Evolutionary conservation across 2,888 invertebrate genomes (phyloP).

Genomic region (Xylophagus ater): DNA sequence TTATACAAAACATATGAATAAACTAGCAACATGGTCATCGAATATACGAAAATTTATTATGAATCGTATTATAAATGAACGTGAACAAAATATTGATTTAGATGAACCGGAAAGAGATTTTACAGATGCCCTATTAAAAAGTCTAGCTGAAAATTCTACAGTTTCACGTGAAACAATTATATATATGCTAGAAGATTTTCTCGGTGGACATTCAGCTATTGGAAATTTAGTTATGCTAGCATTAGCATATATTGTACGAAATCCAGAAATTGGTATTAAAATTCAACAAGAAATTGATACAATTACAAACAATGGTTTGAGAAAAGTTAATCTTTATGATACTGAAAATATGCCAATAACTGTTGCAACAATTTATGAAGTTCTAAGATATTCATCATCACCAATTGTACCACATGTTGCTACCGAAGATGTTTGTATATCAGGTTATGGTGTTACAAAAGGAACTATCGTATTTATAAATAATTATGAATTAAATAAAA

Average conservation of each 20-base stretch:
- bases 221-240: conserved; percentile 73
- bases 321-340: conserved; percentile 53
- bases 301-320: conserved; percentile 33
- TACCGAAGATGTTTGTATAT: conserved; percentile 59
- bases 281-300: conserved; percentile 59
- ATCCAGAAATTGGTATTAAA: conserved; percentile 51
- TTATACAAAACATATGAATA: conserved; percentile 55
- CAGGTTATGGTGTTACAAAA: conserved; percentile 59
- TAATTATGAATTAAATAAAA: conserved; percentile 68
- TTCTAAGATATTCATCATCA: conserved; percentile 66
- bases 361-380: conserved; percentile 70
- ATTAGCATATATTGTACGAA: conserved; percentile 54
- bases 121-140: conserved; percentile 64
- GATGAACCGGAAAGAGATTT: conserved; percentile 61
- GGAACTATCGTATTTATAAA: conserved; percentile 76
- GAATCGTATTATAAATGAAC: conserved; percentile 51
- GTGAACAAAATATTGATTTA: conserved; percentile 38
- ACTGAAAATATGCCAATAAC: conserved; percentile 62
- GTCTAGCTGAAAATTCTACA: conserved; percentile 51
- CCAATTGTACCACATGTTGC: conserved; percentile 87
- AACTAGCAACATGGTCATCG: conserved; percentile 55
- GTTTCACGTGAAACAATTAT: conserved; percentile 70
- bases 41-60: conserved; percentile 64
- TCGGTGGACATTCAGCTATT: conserved; percentile 80
- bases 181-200: conserved; percentile 74